Evolutionary conservation across 2,113 vertebrate species (phyloP), one percentile per base, ranked within the genome.

Genomic region (Elaphurus davidianus): DNA sequence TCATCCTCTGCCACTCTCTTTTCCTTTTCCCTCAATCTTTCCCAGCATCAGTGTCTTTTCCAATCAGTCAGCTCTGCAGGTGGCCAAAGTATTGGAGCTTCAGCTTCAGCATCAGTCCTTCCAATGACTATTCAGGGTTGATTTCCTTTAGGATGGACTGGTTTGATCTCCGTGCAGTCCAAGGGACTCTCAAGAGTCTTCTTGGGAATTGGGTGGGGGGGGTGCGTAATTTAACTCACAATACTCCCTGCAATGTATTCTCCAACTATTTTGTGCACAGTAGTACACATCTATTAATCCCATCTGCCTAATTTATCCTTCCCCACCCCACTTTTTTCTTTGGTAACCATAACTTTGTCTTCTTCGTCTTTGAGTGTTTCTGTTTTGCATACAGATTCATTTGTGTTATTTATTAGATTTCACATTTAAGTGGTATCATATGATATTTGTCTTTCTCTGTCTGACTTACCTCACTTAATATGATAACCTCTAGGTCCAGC

Each of bases 161-260:
- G 19, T 19, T 71, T 36, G 67, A 71, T 71, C 19, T 71, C 64
- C 64, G 11, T 71, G 4, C 36, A 71, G 64, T 71, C 64, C n/a
- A 71, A 71, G 64, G 9, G 64, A 71, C 36, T 71, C n/a, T 40
- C n/a, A 67, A 67, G 64, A 71, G n/a, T 71, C 17, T 71, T 71
- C 64, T 21, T 36, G 64, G 17, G 17, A 71, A 36, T 40, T 33
- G 17, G 50, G 64, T 0, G 0, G 33, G 11, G 43, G 5, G 6
- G 40, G 2, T 57, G 45, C n/a, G 54, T 25, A 81, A 79, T 57
- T 47, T 45, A 60, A 74, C 5, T 19, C 10, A 27, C 43, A 59
- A 14, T 19, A 19, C 14, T 52, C 5, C 13, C 28, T 7, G 7
- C 1, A 19, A 74, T 9, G 8, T 59, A 8, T 81, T 59, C 45